Evolutionary conservation across 2,797 vertebrate genomes (phyloP), one percentile per base, ranked within the genome.

Genomic region (Coracias cyanogaster): DNA sequence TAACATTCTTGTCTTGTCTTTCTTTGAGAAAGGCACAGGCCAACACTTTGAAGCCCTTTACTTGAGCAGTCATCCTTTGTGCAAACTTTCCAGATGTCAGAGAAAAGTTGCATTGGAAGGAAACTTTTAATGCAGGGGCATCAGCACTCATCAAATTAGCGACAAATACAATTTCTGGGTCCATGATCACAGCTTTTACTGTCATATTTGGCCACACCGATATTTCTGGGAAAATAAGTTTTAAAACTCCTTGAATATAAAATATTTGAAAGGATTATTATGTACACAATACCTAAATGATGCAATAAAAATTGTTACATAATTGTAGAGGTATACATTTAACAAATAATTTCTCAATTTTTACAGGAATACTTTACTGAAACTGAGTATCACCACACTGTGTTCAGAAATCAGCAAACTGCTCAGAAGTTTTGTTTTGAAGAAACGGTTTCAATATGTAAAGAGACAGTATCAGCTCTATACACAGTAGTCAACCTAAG

Each of bases 91-190:
- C 98, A 1, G 91, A 93, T 35, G 97, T 97, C 15, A 99, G 86
- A 14, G 61, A 97, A 33, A 99, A 97, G 93, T 99, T 98, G 85
- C 99, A 99, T 86, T 99, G 99, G 95, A 99, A 98, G 0, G 99
- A 99, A 43, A 98, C 98, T 21, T 98, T 97, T 18, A 99, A 98
- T 24, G 99, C 98, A 0, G 99, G 99, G 8, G 99, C 99, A 18
- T 99, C 98, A 0, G 99, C 99, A 72, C 95, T 99, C 93, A 98
- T 98, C 94, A 99, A 98, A 94, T 92, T 99, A 74, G 99, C 99
- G 78, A 99, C 99, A 78, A 99, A 99, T 22, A 99, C 98, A 86
- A 99, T 98, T 97, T 99, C 99, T 2, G 99, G 99, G 95, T 99
- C 99, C 93, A 99, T 96, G 65, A 99, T 97, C 87, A 99, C 98